Conservation (phyloP, 2,797 vertebrate species). For the Hydrocynus forskahlii region DNA sequence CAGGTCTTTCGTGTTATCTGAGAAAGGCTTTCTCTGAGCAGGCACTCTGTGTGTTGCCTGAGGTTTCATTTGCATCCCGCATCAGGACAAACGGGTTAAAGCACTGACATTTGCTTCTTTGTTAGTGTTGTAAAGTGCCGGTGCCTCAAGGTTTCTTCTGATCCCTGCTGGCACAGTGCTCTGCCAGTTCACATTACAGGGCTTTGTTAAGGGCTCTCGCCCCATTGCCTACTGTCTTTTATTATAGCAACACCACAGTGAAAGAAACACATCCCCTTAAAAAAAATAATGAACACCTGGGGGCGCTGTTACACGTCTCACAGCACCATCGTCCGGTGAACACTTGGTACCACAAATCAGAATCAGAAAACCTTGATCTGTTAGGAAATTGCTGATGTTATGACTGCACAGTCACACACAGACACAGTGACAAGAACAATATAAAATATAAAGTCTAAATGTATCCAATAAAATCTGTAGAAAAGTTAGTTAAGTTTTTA, state of each 20-base stretch:
- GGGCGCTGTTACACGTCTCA: background rate
- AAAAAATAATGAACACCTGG: no score
- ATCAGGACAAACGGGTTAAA: background rate
- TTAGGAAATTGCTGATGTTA: background rate
- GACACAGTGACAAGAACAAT: no score
- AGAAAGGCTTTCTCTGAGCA: background rate
- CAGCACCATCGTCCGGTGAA: constrained; percentile 16
- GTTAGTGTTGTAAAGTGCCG: background rate
- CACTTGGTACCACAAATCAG: background rate
- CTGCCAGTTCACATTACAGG: background rate
- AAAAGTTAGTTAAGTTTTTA: no score
- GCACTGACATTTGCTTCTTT: background rate
- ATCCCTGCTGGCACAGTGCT: background rate
- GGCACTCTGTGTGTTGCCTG: background rate
- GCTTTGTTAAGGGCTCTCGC: background rate
- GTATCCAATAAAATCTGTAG: no score
- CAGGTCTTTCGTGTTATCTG: background rate
- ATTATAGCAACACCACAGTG: background rate
- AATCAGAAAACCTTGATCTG: background rate
- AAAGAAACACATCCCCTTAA: background rate
- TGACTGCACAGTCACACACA: no score
- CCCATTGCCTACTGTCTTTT: background rate
- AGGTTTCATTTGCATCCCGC: background rate
- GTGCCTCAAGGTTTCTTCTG: background rate
- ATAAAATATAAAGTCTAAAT: no score